These are phyloP conservation scores for Atractosteus spatula DNA, from an alignment of 2,113 vertebrate species.

Conservation along the genomic window DNA sequence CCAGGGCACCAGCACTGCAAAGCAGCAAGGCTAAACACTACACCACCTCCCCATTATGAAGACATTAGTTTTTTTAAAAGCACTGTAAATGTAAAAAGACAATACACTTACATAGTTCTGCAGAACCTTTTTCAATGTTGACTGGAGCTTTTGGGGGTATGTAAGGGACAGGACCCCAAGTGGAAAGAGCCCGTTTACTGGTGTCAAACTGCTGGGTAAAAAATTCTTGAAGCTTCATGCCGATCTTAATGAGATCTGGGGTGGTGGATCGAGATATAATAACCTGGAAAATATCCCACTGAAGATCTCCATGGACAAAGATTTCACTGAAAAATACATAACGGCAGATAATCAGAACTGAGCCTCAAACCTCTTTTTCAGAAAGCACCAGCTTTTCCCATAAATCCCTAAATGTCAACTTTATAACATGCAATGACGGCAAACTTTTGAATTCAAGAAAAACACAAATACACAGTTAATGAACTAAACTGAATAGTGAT, in stretches of 20 bases:
- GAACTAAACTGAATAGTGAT: too few species aligned
- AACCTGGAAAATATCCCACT: constrained; percentile 99
- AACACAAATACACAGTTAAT: too few species aligned
- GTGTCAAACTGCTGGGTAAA: constrained; percentile 98
- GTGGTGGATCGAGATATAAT: constrained; percentile 98
- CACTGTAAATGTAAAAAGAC: not conserved
- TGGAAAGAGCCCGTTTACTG: constrained; percentile 93
- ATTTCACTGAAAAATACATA: constrained; percentile 74
- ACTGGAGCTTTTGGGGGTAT: constrained; percentile 84
- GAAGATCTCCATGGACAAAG: constrained; percentile 94
- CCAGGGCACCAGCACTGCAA: too few species aligned
- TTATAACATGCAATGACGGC: too few species aligned
- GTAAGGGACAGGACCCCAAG: constrained; percentile 94
- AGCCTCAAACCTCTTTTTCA: too few species aligned
- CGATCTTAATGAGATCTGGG: constrained; percentile 97
- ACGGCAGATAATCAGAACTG: too few species aligned
- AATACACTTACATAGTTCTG: constrained; percentile 79
- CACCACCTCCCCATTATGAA: too few species aligned
- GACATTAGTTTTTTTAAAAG: too few species aligned
- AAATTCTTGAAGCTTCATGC: constrained; percentile 99
- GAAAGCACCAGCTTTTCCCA: too few species aligned
- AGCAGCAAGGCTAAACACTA: too few species aligned
- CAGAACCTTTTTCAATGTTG: constrained; percentile 77
- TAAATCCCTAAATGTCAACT: too few species aligned
- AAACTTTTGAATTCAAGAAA: too few species aligned